These are phyloP conservation scores for Eurytoma adleriae DNA, from an alignment of 2,888 invertebrate genomes.

Conservation along the genomic window DNA sequence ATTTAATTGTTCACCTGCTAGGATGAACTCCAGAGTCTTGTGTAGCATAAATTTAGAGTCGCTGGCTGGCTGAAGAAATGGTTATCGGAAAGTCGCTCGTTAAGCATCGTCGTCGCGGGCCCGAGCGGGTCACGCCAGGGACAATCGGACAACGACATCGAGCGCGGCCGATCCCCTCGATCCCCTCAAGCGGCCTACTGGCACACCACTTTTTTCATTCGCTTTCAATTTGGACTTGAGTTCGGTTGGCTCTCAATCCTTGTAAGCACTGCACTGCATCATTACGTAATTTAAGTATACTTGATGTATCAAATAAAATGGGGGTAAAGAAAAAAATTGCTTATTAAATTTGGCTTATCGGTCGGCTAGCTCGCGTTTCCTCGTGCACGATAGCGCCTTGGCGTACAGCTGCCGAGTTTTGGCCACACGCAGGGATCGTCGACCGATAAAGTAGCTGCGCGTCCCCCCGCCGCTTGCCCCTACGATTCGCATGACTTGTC, in stretches of 20 bases:
- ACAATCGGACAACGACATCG: slow-evolving; percentile 69
- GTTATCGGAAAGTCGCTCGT: background rate
- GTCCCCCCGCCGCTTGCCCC: background rate
- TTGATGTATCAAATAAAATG: background rate
- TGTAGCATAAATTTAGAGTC: too few relatives aligned
- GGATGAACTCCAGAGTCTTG: too few relatives aligned
- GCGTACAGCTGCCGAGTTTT: slow-evolving; percentile 35
- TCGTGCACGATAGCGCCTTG: background rate
- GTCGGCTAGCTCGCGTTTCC: slow-evolving; percentile 13
- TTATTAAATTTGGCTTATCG: slow-evolving; percentile 48
- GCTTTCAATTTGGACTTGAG: background rate
- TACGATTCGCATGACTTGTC: slow-evolving; percentile 50
- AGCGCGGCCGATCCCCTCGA: slow-evolving; percentile 64
- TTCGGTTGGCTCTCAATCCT: background rate
- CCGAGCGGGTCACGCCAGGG: slow-evolving; percentile 65
- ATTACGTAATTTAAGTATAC: background rate
- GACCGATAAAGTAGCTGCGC: slow-evolving; percentile 58
- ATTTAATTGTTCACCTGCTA: too few relatives aligned
- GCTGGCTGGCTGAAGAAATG: background rate
- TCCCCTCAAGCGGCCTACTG: slow-evolving; percentile 72
- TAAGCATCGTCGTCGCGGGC: background rate
- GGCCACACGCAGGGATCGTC: slow-evolving; percentile 57
- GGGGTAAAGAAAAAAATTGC: slow-evolving; percentile 17
- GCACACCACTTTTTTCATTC: slow-evolving; percentile 45
- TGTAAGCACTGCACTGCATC: background rate